These are phyloP conservation scores for Drosophila varians DNA, from an alignment of 1,140 invertebrate species.

Conservation along the genomic window DNA sequence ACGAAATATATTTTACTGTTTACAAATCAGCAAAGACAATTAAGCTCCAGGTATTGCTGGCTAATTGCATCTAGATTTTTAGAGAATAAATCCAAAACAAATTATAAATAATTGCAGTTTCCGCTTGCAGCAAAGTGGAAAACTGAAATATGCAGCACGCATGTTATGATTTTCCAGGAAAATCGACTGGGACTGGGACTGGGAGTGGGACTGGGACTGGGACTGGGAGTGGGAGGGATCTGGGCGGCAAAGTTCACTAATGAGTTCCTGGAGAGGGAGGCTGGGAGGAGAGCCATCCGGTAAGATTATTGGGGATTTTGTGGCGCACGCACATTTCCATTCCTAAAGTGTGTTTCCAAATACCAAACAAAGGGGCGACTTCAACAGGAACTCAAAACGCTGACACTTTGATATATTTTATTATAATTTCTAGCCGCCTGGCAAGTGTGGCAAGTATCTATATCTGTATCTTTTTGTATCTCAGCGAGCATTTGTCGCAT, in stretches of 20 bases:
- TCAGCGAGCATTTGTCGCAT: slow-evolving; percentile 49
- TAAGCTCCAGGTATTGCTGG: background rate
- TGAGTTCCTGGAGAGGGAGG: slow-evolving; percentile 41
- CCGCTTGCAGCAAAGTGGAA: slow-evolving; percentile 47
- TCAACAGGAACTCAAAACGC: slow-evolving; percentile 68
- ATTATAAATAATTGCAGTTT: slow-evolving; percentile 80
- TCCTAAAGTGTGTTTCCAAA: slow-evolving; percentile 74
- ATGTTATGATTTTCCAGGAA: slow-evolving; percentile 71
- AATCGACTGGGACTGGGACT: slow-evolving; percentile 18
- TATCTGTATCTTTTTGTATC: slow-evolving; percentile 17
- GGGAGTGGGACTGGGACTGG: slow-evolving; percentile 4
- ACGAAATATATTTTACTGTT: slow-evolving; percentile 22
- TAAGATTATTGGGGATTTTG: slow-evolving; percentile 76
- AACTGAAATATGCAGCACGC: slow-evolving; percentile 64
- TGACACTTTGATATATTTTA: slow-evolving; percentile 82
- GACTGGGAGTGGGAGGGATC: slow-evolving; percentile 3
- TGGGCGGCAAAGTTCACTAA: slow-evolving; percentile 62
- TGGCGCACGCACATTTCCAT: slow-evolving; percentile 68
- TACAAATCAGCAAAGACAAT: slow-evolving; percentile 52
- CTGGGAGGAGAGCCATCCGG: slow-evolving; percentile 39
- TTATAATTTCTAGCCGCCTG: slow-evolving; percentile 63
- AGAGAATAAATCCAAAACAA: slow-evolving; percentile 50
- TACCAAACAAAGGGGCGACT: slow-evolving; percentile 72
- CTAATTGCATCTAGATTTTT: slow-evolving; percentile 52
- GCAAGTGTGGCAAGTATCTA: slow-evolving; percentile 17